Evolutionary conservation across 2,888 invertebrate species (phyloP), one percentile per base, ranked within the genome.

Genomic region (Notodonta dromedarius): DNA sequence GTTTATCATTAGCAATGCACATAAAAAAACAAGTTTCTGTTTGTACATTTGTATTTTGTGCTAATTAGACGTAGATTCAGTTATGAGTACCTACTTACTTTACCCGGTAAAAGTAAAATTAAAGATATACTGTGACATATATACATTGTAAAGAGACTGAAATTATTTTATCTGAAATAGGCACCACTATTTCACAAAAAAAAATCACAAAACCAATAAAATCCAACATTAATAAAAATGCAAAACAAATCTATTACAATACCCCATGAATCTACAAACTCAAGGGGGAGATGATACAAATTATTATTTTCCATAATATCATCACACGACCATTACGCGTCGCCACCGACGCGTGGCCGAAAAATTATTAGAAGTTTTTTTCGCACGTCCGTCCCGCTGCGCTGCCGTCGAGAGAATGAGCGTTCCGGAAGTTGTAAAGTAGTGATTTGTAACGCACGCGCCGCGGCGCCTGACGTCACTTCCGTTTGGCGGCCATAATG

Each of bases 381-480:
- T 80, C 84, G 85, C 86, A 85, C 88, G 87, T 88, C 88, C 87
- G 81, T 70, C 76, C 76, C 77, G 78, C 76, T 65, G 82, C 75
- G 80, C 79, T 74, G 79, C 82, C 74, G 79, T 74, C 74, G 82
- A 79, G 75, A 82, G 75, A 90, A 85, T 91, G 87, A 79, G 79
- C 76, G 71, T 81, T 79, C 84, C 90, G 94, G 94, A 94, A 91
- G 94, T 93, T 91, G 94, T 94, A 94, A 93, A 93, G 93, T 91
- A 92, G 93, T 92, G 93, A 94, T 94, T 94, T 94, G 94, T 91
- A 90, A 94, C 88, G 93, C 94, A 93, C 94, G 92, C 94, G 94
- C 89, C 90, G 89, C 88, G 88, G 79, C 91, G 90, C 86, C 90
- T 88, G 90, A 85, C 90, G 87, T 77, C 83, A 85, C 88, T 90